Evolutionary conservation across 2,113 vertebrate species (phyloP).

Genomic region (Chaetodon auriga): DNA sequence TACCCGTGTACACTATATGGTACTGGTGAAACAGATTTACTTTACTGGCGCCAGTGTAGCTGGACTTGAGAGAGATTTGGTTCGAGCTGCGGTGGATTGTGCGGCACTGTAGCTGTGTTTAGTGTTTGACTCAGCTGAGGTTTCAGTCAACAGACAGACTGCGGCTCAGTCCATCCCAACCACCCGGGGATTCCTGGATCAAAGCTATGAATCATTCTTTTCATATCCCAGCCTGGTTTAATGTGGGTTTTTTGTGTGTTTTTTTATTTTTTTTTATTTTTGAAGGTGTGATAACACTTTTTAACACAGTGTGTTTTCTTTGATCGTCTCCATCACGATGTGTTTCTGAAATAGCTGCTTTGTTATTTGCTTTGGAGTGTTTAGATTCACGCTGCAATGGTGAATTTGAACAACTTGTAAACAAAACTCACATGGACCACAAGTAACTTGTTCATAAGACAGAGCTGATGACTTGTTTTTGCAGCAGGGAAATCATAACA

Average conservation of each 20-base stretch:
- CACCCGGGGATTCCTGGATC: slow-evolving; percentile 51
- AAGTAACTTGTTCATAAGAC: not conserved
- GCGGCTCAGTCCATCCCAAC: slow-evolving; percentile 25
- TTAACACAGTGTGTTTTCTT: slow-evolving; percentile 9
- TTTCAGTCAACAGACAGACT: slow-evolving; percentile 30
- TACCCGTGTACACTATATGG: too few species aligned
- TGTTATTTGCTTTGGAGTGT: slow-evolving; percentile 3
- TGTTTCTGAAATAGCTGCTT: not conserved
- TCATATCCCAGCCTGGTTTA: slow-evolving; percentile 24
- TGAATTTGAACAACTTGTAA: not conserved
- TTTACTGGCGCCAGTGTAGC: not conserved
- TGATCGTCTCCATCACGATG: not conserved
- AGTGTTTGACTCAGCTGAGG: slow-evolving; percentile 35
- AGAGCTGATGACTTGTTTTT: not conserved
- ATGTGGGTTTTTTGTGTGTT: too few species aligned
- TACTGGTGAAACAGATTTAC: not conserved
- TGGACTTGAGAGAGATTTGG: slow-evolving; percentile 4
- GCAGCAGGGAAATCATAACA: not conserved
- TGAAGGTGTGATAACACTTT: not conserved
- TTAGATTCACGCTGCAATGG: not conserved
- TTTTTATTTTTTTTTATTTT: not conserved
- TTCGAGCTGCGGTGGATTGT: not conserved
- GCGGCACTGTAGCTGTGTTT: slow-evolving; percentile 16
- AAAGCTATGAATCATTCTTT: slow-evolving; percentile 52
- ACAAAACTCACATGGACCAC: not conserved